A percentile compares a stretch with the other conserved stretches of the same genome.
Evolutionary conservation across 2,888 invertebrate species (phyloP).

Genomic region (Caenorhabditis macrosperma): DNA sequence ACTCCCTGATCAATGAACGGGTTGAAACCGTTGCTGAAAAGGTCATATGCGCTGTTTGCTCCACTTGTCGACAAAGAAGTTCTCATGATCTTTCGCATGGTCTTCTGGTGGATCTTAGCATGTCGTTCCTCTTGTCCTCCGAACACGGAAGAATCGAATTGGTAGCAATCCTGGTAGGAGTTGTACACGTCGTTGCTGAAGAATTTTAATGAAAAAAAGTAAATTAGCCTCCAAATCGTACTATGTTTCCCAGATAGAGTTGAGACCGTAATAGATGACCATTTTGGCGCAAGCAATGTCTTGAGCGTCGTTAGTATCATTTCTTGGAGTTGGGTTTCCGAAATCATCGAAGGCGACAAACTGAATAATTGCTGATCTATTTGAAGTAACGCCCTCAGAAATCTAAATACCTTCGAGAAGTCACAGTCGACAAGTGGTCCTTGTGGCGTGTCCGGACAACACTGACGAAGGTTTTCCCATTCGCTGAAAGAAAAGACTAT

Average conservation of each 20-base stretch:
- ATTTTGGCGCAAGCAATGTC: constrained; percentile 62
- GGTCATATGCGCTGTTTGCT: constrained; percentile 36
- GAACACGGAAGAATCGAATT: constrained; percentile 40
- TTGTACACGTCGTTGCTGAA: constrained; percentile 74
- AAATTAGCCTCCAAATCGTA: constrained; percentile 23
- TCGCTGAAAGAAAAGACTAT: constrained; percentile 43
- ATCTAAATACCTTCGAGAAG: constrained; percentile 57
- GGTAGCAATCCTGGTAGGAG: constrained; percentile 72
- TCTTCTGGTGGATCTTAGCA: constrained; percentile 35
- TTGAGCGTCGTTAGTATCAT: constrained; percentile 42
- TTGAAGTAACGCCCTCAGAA: background rate
- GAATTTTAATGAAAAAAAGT: background rate
- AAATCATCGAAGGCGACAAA: constrained; percentile 52
- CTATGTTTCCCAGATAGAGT: constrained; percentile 66
- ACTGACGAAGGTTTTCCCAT: constrained; percentile 62
- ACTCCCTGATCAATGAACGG: constrained; percentile 72
- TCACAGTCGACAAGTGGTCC: constrained; percentile 66
- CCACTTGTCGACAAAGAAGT: constrained; percentile 21
- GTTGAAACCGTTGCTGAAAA: constrained; percentile 61
- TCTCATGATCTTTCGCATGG: constrained; percentile 57
- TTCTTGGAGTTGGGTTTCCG: constrained; percentile 58
- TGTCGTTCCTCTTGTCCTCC: constrained; percentile 22
- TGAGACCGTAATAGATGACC: constrained; percentile 60
- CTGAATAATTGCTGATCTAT: background rate
- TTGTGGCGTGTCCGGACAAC: constrained; percentile 61